phyloP scores from a whole-genome alignment of 2,888 invertebrate genomes.

The Pterostichus madidus region DNA sequence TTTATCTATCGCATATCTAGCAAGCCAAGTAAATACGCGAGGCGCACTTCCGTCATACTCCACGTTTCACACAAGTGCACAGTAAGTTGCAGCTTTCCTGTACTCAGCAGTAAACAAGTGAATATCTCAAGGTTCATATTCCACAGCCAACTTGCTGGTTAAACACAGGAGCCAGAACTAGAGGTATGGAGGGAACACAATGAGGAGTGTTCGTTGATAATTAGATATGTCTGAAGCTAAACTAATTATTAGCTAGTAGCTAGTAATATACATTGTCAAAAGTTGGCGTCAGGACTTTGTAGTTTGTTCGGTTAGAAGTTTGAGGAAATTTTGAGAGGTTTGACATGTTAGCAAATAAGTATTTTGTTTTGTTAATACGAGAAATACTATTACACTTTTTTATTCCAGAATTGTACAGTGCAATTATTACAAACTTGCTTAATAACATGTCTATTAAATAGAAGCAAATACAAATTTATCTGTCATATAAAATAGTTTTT shows the following conservation, averaged over 20 bases:
- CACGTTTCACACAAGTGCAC: neutral
- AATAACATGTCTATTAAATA: too few relatives aligned
- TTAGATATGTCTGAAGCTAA: conserved; percentile 54
- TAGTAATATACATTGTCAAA: conserved; percentile 12
- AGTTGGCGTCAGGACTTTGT: neutral
- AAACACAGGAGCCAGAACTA: neutral
- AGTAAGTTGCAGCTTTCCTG: conserved; percentile 2
- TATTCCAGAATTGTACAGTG: too few relatives aligned
- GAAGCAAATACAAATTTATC: too few relatives aligned
- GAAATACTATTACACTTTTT: too few relatives aligned
- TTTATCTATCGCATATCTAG: too few relatives aligned
- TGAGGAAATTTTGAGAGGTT: neutral
- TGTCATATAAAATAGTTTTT: too few relatives aligned
- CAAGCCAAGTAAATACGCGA: neutral
- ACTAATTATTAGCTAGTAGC: conserved; percentile 47
- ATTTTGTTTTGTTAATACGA: neutral
- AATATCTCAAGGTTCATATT: conserved; percentile 23
- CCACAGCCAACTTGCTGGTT: conserved; percentile 10
- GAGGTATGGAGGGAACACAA: neutral
- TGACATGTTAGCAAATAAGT: neutral
- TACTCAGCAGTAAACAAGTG: conserved; percentile 41
- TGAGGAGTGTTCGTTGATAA: conserved; percentile 30
- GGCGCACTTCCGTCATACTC: neutral
- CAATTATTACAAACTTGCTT: too few relatives aligned
- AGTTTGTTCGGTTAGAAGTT: too few relatives aligned